Base-by-base conservation (phyloP, 2,888 invertebrate species). In the Noctuana brunneofusca region DNA sequence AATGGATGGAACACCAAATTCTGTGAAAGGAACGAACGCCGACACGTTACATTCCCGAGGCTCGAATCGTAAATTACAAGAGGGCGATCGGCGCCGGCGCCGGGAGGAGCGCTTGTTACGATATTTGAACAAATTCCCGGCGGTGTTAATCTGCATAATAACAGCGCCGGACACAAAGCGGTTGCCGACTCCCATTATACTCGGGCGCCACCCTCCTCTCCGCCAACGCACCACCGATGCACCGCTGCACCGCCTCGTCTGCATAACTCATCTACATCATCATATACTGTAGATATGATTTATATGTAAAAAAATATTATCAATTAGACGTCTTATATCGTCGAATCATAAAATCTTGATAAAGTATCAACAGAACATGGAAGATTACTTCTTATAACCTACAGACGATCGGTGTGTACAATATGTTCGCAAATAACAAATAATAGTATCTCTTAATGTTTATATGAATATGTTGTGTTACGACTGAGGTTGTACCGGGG, bases 121-220 rank as follows among this genome's bases (percentile, higher is more conserved):
- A 89, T 90, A 88, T 89, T 88, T 89, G 90, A 89, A 91, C 91
- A 89, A 89, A 90, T 90, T 90, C 91, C 90, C 89, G 89, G 79
- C 88, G 89, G 90, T 90, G 91, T 89, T 89, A 89, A 91, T 91
- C 91, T 91, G 91, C 91, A 91, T 91, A 91, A 91, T 91, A 90
- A 89, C 87, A 89, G 86, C 89, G 84, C 82, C 84, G 79, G 83
- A 78, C 80, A 87, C 89, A 89, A 89, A 89, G 89, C 86, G 83
- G 76, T 82, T 79, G 89, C 90, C 87, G 89, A 84, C 88, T 80
- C 81, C 85, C 86, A 89, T 89, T 89, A 89, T 83, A 79, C 81
- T 78, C 85, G 85, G 86, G 87, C 91, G 88, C 89, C 89, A 92
- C 87, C 87, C 89, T 80, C 83, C 69, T 56, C 67, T 14, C 35